phyloP scores from a whole-genome alignment of 2,888 invertebrate genomes.

The Gymnocheta viridis region DNA sequence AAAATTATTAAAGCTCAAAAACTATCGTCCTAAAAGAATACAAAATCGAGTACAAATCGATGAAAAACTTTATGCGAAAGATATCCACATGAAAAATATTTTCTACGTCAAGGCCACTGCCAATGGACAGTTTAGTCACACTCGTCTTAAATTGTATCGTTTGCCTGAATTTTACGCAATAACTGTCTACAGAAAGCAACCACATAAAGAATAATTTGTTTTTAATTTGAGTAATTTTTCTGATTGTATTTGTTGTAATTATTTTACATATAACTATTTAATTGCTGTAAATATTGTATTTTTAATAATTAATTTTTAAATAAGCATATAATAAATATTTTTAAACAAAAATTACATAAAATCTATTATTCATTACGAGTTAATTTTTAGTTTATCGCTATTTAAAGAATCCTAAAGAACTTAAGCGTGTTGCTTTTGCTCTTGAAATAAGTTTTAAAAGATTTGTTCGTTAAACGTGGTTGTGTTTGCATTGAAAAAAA shows the following conservation, averaged over 20 bases:
- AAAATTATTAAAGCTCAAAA: conserved; percentile 74
- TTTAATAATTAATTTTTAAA: not conserved
- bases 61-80: conserved; percentile 61
- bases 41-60: conserved; percentile 61
- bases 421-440: no score
- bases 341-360: no score
- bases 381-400: no score
- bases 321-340: no score
- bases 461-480: no score
- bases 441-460: no score
- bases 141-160: conserved; percentile 77
- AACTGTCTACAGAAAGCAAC: conserved; percentile 75
- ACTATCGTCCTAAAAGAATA: conserved; percentile 76
- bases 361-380: no score
- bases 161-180: conserved; percentile 79
- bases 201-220: conserved; percentile 1
- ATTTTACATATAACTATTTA: not conserved
- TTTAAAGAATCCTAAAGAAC: no score
- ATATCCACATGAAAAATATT: conserved; percentile 75
- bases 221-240: not conserved
- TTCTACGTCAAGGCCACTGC: conserved; percentile 78
- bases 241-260: not conserved
- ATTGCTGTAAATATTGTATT: not conserved
- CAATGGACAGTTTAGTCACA: conserved; percentile 79
- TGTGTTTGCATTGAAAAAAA: no score